Conservation (phyloP, 2,113 vertebrate species). For the Stictonetta naevosa region DNA sequence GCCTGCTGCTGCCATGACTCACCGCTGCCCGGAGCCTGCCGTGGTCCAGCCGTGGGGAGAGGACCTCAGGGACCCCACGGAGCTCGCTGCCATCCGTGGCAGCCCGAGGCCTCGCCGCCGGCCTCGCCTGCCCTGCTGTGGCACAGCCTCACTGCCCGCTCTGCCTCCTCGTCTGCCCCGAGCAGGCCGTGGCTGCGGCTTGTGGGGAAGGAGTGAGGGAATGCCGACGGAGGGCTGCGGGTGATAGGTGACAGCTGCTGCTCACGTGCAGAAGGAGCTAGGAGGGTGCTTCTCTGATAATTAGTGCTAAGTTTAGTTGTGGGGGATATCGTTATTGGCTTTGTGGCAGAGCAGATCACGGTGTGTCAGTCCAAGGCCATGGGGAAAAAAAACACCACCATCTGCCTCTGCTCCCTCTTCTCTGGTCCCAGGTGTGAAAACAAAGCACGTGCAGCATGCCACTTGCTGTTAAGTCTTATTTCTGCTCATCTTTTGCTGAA, state of each 20-base stretch:
- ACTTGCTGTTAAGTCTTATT: background rate
- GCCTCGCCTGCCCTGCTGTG: too few relatives aligned
- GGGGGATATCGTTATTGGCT: background rate
- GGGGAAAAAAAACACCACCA: background rate
- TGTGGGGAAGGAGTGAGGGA: background rate
- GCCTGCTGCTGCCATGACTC: background rate
- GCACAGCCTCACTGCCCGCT: too few relatives aligned
- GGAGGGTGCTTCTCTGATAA: conserved; percentile 35
- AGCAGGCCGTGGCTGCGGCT: background rate
- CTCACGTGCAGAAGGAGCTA: background rate
- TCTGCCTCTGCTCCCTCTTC: background rate
- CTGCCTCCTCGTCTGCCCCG: background rate
- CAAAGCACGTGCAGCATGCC: background rate
- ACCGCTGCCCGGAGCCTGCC: background rate
- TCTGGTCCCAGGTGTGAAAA: background rate
- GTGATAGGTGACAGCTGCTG: conserved; percentile 29
- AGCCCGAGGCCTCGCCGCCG: too few relatives aligned
- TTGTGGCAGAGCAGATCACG: background rate
- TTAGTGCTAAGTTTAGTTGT: conserved; percentile 12
- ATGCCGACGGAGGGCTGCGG: background rate
- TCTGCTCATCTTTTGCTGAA: conserved; percentile 1
- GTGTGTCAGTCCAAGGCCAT: background rate
- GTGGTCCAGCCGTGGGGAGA: conserved; percentile 25
- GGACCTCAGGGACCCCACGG: background rate
- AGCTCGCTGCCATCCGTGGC: background rate